Conservation (phyloP, 2,113 vertebrate genomes). For the Corythoichthys haematopterus region DNA sequence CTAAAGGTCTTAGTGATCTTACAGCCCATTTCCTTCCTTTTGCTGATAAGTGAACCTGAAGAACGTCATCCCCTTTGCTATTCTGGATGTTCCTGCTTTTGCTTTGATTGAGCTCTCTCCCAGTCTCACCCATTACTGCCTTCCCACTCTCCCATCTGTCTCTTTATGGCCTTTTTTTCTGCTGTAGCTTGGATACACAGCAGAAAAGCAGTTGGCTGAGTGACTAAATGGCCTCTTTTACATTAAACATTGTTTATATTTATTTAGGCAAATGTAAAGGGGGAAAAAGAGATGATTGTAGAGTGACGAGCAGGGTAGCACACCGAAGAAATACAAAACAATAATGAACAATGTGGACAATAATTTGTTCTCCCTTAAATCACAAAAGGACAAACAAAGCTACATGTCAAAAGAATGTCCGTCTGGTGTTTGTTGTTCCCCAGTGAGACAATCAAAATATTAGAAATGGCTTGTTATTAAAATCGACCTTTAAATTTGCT, state of each 20-base stretch:
- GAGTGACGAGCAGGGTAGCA: neutral
- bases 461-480: too few relatives aligned
- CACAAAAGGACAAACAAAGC: neutral
- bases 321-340: neutral
- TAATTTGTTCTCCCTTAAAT: neutral
- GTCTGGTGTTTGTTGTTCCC: neutral
- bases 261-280: slow-evolving; percentile 2
- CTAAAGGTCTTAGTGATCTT: slow-evolving; percentile 7
- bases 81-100: slow-evolving; percentile 17
- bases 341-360: neutral
- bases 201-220: slow-evolving; percentile 19
- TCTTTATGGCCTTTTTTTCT: slow-evolving; percentile 22
- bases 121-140: slow-evolving; percentile 13
- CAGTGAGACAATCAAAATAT: too few relatives aligned
- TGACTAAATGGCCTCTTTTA: slow-evolving; percentile 26
- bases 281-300: neutral
- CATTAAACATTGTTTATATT: neutral
- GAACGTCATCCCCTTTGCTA: neutral
- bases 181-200: slow-evolving; percentile 11
- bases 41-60: slow-evolving; percentile 22
- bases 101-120: neutral
- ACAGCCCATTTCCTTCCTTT: slow-evolving; percentile 34
- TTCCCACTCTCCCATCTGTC: slow-evolving; percentile 15
- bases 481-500: too few relatives aligned
- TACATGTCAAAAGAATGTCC: neutral